Evolutionary conservation across 2,797 vertebrate genomes (phyloP).

Genomic region (Gymnodraco acuticeps): DNA sequence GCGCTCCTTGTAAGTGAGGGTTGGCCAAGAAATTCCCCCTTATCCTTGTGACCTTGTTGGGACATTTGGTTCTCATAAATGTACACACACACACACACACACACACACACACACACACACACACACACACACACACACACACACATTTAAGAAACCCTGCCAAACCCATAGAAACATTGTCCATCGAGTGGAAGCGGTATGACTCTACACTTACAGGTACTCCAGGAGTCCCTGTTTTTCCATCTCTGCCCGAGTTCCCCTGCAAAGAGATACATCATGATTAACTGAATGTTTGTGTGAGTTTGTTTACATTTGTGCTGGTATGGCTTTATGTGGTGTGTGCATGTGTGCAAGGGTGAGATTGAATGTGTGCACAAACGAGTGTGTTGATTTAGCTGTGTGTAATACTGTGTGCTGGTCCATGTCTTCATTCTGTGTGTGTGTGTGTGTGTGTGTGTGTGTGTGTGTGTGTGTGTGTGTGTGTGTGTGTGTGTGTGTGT

Average conservation of each 20-base stretch:
- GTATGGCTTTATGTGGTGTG: background rate
- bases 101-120: too few relatives aligned
- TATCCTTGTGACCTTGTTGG: slow-evolving; percentile 23
- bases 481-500: too few relatives aligned
- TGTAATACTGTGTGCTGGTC: slow-evolving; percentile 26
- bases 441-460: slow-evolving; percentile 23
- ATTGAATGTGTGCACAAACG: slow-evolving; percentile 1
- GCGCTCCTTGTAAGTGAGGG: slow-evolving; percentile 12
- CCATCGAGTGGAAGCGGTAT: slow-evolving; percentile 58
- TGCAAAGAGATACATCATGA: slow-evolving; percentile 70
- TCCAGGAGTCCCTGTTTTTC: slow-evolving; percentile 78
- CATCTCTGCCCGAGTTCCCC: slow-evolving; percentile 82
- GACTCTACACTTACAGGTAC: slow-evolving; percentile 72
- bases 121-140: slow-evolving; percentile 16
- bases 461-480: slow-evolving; percentile 1
- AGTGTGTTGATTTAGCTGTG: slow-evolving; percentile 8
- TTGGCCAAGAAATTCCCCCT: background rate
- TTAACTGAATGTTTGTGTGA: slow-evolving; percentile 36
- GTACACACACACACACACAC: background rate
- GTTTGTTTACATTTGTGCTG: slow-evolving; percentile 46
- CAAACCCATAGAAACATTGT: slow-evolving; percentile 16
- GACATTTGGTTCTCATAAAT: slow-evolving; percentile 14
- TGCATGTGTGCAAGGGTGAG: slow-evolving; percentile 12
- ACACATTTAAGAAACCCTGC: background rate
- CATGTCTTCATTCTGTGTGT: slow-evolving; percentile 35